phyloP scores from a whole-genome alignment of 2,888 invertebrate genomes.

The Chalcosyrphus nemorum region DNA sequence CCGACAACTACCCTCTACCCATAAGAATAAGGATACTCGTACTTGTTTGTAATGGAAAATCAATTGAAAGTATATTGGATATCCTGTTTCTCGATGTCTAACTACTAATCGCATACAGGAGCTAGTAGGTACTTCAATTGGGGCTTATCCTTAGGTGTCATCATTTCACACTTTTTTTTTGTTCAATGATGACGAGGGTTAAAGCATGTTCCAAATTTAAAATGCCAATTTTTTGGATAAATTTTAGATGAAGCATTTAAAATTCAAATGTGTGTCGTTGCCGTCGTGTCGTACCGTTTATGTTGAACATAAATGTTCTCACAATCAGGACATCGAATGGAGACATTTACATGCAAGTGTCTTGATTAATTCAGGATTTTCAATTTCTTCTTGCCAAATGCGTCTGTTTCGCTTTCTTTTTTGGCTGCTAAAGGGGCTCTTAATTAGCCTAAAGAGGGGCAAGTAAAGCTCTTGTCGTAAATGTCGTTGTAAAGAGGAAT shows the following conservation, averaged over 20 bases:
- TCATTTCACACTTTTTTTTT: too few species aligned
- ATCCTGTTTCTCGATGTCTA: background rate
- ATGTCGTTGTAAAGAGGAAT: too few species aligned
- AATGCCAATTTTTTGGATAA: background rate
- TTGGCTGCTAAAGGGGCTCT: background rate
- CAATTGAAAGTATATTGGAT: constrained; percentile 44
- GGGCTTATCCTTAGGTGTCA: background rate
- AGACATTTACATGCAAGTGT: background rate
- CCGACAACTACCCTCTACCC: background rate
- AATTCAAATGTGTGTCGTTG: background rate
- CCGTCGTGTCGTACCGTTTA: too few species aligned
- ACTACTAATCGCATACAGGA: too few species aligned
- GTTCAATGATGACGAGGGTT: background rate
- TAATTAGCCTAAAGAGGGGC: background rate
- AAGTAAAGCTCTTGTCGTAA: too few species aligned
- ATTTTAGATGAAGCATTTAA: background rate
- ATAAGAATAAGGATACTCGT: too few species aligned
- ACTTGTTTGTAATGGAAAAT: constrained; percentile 32
- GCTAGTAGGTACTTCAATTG: too few species aligned
- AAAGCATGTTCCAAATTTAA: background rate
- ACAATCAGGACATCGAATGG: constrained; percentile 3
- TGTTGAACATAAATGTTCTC: constrained; percentile 4
- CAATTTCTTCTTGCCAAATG: background rate
- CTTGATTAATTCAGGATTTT: background rate
- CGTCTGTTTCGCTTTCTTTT: background rate